Percentiles rank a stretch among this genome's conserved stretches.
Evolutionary conservation across 2,888 invertebrate species (phyloP).

Genomic region (Leptinotarsa rubiginosa): DNA sequence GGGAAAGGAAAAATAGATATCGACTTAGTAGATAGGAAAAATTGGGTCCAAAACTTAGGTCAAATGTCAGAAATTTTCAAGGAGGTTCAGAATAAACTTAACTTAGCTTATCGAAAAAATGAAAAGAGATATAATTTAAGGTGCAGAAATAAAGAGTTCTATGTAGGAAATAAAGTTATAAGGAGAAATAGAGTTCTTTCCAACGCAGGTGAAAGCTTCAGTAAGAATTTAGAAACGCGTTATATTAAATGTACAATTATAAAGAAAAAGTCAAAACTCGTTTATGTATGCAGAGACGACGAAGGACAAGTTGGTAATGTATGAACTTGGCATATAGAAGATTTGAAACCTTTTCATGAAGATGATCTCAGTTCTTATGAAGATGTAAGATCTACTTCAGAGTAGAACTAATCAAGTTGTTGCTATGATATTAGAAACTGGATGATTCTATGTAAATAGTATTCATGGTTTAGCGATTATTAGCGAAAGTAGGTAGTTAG

Average conservation of each 20-base stretch:
- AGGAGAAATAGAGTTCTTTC: not conserved
- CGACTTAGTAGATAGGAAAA: not conserved
- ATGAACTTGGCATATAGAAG: not conserved
- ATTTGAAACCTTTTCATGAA: not conserved
- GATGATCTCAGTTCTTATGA: not conserved
- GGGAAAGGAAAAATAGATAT: not conserved
- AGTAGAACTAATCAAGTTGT: not conserved
- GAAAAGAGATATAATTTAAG: not conserved
- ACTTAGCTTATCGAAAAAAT: not conserved
- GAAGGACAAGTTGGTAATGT: not conserved
- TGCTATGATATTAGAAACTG: not conserved
- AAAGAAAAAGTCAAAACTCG: constrained; percentile 5
- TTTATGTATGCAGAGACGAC: not conserved
- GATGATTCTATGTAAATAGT: not conserved
- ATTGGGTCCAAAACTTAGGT: not conserved
- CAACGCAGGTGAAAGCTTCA: not conserved
- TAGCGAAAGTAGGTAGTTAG: not conserved
- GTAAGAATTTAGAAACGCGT: not conserved
- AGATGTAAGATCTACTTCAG: not conserved
- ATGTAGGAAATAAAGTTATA: not conserved
- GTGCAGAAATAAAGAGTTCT: not conserved
- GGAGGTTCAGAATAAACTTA: not conserved
- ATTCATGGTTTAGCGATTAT: not conserved
- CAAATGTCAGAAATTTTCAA: not conserved
- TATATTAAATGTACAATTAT: not conserved